These are phyloP conservation scores for Leptodirus hochenwartii DNA, from an alignment of 2,888 invertebrate genomes.

Conservation along the genomic window DNA sequence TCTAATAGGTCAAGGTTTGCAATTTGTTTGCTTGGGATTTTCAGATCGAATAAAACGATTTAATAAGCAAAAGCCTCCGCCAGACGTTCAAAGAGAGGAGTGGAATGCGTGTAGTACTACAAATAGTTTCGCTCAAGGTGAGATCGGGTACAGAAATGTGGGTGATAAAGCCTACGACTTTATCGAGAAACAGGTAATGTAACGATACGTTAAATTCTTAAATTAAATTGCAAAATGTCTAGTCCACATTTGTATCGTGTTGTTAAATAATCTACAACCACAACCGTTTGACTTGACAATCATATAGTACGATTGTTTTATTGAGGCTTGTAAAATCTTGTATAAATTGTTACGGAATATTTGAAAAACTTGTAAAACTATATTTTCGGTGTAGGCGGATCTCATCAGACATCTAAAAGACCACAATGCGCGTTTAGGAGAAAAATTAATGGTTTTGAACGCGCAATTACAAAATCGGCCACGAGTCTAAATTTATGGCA, in stretches of 20 bases:
- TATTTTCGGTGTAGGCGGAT: constrained; percentile 35
- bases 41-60: constrained; percentile 40
- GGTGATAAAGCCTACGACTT: constrained; percentile 37
- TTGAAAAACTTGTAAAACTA: too few species aligned
- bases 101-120: constrained; percentile 32
- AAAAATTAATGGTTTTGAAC: constrained; percentile 41
- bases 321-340: too few species aligned
- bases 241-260: too few species aligned
- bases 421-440: constrained; percentile 44
- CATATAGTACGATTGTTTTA: too few species aligned
- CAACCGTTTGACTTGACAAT: too few species aligned
- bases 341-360: too few species aligned
- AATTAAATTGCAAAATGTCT: too few species aligned
- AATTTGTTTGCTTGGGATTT: too few species aligned
- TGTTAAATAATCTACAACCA: too few species aligned
- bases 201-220: too few species aligned
- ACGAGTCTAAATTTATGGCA: too few species aligned
- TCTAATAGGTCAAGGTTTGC: too few species aligned
- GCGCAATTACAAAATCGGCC: constrained; percentile 31
- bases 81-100: constrained; percentile 45
- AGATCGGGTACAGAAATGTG: constrained; percentile 29
- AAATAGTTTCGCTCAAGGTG: constrained; percentile 29
- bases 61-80: constrained; percentile 35
- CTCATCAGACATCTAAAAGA: constrained; percentile 47
- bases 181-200: constrained; percentile 41